Evolutionary conservation across 2,888 invertebrate species (phyloP).

Genomic region (Thumatha senex): DNA sequence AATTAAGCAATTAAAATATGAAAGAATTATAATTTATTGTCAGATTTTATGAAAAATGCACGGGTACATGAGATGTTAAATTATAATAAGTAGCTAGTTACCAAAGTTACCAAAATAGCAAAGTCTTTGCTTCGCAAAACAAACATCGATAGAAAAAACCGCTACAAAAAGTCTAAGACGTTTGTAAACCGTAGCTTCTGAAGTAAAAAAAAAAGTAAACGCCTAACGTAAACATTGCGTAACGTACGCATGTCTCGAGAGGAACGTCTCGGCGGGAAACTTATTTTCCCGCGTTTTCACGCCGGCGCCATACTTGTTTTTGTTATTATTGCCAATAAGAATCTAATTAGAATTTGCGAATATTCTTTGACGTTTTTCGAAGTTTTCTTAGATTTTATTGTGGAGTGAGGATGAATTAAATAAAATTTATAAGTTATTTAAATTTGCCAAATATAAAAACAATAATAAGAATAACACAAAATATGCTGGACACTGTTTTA

Average conservation of each 20-base stretch:
- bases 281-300: slow-evolving; percentile 78
- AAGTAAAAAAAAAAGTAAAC: slow-evolving; percentile 39
- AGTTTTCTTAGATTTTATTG: background rate
- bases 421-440: background rate
- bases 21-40: slow-evolving; percentile 2
- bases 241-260: slow-evolving; percentile 74
- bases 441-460: no score
- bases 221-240: slow-evolving; percentile 64
- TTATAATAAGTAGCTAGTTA: background rate
- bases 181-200: slow-evolving; percentile 17
- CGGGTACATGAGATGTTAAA: background rate
- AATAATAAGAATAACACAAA: no score
- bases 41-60: slow-evolving; percentile 1
- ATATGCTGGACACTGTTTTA: no score
- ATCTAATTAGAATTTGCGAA: slow-evolving; percentile 59
- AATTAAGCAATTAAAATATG: slow-evolving; percentile 16
- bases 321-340: slow-evolving; percentile 54
- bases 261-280: slow-evolving; percentile 72
- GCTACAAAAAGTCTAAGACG: slow-evolving; percentile 25
- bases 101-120: background rate
- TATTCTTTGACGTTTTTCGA: slow-evolving; percentile 21
- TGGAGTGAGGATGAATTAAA: background rate
- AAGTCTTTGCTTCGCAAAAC: slow-evolving; percentile 22
- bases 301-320: slow-evolving; percentile 56
- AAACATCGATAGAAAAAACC: slow-evolving; percentile 23